Conservation (phyloP, 2,113 vertebrate species). For the Gobio gobio region DNA sequence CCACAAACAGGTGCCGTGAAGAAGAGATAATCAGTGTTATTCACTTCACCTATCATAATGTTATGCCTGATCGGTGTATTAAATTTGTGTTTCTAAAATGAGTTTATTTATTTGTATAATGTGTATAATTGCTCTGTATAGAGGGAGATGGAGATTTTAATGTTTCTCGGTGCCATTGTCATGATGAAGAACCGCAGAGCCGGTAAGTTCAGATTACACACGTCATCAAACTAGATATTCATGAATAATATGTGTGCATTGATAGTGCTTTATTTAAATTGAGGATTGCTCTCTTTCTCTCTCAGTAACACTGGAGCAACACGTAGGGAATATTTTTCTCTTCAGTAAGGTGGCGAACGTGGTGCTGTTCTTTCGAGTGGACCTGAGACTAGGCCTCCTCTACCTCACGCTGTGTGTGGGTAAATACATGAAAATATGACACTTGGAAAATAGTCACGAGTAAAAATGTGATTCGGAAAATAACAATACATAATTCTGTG, state of each 20-base stretch:
- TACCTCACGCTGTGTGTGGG: constrained; percentile 90
- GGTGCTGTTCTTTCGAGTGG: constrained; percentile 95
- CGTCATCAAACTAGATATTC: background rate
- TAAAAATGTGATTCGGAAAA: background rate
- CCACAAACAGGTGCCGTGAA: too few relatives aligned
- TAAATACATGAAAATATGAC: constrained; percentile 68
- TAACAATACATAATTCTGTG: background rate
- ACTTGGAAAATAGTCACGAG: background rate
- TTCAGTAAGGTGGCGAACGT: constrained; percentile 96
- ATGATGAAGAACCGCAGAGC: constrained; percentile 99
- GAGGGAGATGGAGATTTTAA: constrained; percentile 96
- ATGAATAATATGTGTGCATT: background rate
- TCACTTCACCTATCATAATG: too few relatives aligned
- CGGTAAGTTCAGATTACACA: constrained; percentile 78
- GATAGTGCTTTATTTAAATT: background rate
- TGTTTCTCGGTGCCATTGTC: constrained; percentile 96
- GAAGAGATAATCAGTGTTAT: too few relatives aligned
- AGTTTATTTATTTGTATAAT: background rate
- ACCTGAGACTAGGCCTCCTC: constrained; percentile 90
- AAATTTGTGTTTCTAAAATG: background rate
- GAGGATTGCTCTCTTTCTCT: background rate
- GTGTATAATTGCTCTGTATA: constrained; percentile 52
- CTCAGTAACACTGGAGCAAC: constrained; percentile 84
- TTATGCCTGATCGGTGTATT: background rate
- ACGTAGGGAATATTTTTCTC: constrained; percentile 93